These are phyloP conservation scores for Stenchaetothrips biformis DNA, from an alignment of 2,888 invertebrate genomes.

Conservation along the genomic window DNA sequence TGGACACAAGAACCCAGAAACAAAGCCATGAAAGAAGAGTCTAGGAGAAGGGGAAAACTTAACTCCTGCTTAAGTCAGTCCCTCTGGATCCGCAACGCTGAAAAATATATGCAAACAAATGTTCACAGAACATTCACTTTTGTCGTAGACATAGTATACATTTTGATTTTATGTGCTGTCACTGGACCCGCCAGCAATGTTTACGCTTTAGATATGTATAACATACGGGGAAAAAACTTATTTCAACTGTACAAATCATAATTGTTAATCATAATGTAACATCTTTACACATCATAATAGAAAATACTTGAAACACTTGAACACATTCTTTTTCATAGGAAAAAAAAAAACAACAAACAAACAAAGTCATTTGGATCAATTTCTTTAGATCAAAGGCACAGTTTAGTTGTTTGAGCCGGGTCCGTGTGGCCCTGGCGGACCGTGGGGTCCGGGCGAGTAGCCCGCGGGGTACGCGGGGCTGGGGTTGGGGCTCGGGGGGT, in stretches of 20 bases:
- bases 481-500: not conserved
- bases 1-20: no score
- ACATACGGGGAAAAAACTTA: not conserved
- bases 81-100: not conserved
- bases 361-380: not conserved
- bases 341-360: not conserved
- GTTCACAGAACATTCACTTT: not conserved
- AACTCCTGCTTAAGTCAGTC: not conserved
- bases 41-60: not conserved
- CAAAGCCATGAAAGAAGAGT: no score
- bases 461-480: not conserved
- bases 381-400: not conserved
- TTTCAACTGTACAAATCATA: conserved; percentile 3
- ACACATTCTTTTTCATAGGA: conserved; percentile 13
- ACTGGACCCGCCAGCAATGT: conserved; percentile 9
- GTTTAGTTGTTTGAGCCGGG: not conserved
- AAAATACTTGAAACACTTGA: conserved; percentile 21
- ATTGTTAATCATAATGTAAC: conserved; percentile 6
- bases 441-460: not conserved
- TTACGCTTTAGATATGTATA: conserved; percentile 14
- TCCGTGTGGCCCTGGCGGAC: not conserved
- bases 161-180: not conserved
- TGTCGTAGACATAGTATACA: conserved; percentile 17
- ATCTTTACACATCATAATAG: not conserved
- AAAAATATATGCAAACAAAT: not conserved